These are phyloP conservation scores for Channa maculata DNA, from an alignment of 2,113 vertebrate species.

Conservation along the genomic window DNA sequence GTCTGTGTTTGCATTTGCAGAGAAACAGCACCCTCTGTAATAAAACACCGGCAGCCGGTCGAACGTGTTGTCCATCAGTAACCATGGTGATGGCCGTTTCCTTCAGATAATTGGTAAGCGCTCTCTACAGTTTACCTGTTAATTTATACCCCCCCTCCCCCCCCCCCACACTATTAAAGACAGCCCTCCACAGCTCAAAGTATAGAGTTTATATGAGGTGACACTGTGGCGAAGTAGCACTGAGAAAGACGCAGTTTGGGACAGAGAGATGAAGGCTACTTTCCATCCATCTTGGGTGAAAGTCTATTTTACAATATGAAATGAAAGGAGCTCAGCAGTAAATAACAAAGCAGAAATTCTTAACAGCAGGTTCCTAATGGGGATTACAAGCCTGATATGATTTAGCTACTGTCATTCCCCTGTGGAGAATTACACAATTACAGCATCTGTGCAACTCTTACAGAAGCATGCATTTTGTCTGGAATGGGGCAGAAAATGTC, in stretches of 20 bases:
- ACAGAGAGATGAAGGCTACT: not conserved
- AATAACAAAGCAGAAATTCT: slow-evolving; percentile 23
- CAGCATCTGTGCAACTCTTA: slow-evolving; percentile 31
- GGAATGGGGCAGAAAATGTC: slow-evolving; percentile 10
- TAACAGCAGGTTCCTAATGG: slow-evolving; percentile 29
- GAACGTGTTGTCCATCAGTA: slow-evolving; percentile 31
- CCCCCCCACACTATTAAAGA: slow-evolving; percentile 28
- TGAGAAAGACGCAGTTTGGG: not conserved
- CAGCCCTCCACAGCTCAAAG: slow-evolving; percentile 11
- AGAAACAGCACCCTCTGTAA: not conserved
- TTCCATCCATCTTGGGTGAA: slow-evolving; percentile 19
- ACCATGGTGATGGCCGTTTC: slow-evolving; percentile 50
- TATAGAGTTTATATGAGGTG: slow-evolving; percentile 17
- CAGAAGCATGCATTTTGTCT: slow-evolving; percentile 7
- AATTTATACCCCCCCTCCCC: slow-evolving; percentile 31
- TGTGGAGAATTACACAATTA: slow-evolving; percentile 36
- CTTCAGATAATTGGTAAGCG: slow-evolving; percentile 13
- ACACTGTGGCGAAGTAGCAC: slow-evolving; percentile 9
- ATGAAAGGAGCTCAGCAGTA: slow-evolving; percentile 14
- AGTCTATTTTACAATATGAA: slow-evolving; percentile 35
- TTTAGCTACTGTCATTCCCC: slow-evolving; percentile 19
- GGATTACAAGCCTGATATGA: slow-evolving; percentile 36
- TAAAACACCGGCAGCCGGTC: not conserved
- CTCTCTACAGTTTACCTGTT: slow-evolving; percentile 46
- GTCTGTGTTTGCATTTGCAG: not conserved